Conservation (phyloP, 2,797 vertebrate genomes). For the Notolabrus celidotus region DNA sequence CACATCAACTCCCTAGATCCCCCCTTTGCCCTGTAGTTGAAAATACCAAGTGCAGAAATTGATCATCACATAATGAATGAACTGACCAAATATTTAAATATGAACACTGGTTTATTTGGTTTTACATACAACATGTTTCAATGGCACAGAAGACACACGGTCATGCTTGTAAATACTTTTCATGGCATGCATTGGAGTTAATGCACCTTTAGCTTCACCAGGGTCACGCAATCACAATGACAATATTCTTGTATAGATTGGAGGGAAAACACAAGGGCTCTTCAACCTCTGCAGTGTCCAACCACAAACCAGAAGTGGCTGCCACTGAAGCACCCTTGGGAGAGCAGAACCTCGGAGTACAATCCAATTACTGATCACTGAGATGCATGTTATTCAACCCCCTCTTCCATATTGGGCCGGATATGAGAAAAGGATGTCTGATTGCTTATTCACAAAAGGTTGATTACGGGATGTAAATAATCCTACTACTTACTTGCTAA, state of each 20-base stretch:
- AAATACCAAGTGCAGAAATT: constrained; percentile 1
- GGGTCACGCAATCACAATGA: constrained; percentile 30
- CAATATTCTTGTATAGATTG: constrained; percentile 25
- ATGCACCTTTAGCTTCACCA: constrained; percentile 24
- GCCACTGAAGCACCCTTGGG: constrained; percentile 33
- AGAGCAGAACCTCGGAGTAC: constrained; percentile 29
- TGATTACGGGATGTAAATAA: constrained; percentile 32
- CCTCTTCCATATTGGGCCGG: not conserved
- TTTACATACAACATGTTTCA: constrained; percentile 32
- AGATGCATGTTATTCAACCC: constrained; percentile 32
- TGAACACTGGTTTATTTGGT: constrained; percentile 39
- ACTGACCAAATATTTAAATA: constrained; percentile 1
- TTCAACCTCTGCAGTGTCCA: constrained; percentile 32
- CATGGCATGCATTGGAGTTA: constrained; percentile 25
- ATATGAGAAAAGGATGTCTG: constrained; percentile 18
- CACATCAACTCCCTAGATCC: not conserved
- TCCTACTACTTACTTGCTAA: constrained; percentile 7
- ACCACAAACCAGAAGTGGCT: constrained; percentile 38
- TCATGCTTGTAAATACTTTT: constrained; percentile 29
- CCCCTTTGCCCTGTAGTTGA: not conserved
- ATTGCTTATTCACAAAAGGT: constrained; percentile 26
- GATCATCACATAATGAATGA: constrained; percentile 1
- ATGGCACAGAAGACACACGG: not conserved
- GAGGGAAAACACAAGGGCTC: constrained; percentile 44
- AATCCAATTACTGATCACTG: constrained; percentile 45